These are phyloP conservation scores for Turritopsis dohrnii DNA, from an alignment of 30 jellyfish, hydroid and myxozoan species.

Conservation along the genomic window DNA sequence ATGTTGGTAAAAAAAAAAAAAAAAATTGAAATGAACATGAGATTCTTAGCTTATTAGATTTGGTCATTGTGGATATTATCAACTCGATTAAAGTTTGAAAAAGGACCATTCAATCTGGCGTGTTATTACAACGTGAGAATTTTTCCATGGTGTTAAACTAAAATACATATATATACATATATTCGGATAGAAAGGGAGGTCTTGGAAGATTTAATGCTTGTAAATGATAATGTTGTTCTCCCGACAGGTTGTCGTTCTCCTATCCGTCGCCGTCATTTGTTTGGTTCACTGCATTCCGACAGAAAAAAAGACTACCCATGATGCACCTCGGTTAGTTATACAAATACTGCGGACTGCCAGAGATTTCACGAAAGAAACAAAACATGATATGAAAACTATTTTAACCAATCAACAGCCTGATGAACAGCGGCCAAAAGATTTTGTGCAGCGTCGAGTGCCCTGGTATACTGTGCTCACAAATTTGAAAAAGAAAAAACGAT, in stretches of 20 bases:
- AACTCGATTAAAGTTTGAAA: background rate
- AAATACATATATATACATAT: too few relatives aligned
- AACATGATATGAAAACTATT: background rate
- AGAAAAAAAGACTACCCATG: background rate
- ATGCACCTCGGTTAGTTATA: background rate
- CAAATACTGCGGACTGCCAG: background rate
- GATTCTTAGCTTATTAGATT: background rate
- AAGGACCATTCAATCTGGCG: background rate
- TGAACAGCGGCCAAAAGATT: slow-evolving; percentile 8
- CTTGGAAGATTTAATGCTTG: background rate
- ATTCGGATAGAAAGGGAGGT: background rate
- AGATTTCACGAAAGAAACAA: background rate
- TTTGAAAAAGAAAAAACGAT: background rate
- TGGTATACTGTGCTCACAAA: background rate
- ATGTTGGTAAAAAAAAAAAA: too few relatives aligned
- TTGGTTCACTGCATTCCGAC: background rate
- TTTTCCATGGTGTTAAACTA: background rate
- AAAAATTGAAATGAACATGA: background rate
- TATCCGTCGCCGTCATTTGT: background rate
- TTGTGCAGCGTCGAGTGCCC: background rate
- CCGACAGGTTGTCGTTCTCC: background rate
- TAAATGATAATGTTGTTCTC: background rate
- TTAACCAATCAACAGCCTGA: background rate
- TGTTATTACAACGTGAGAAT: background rate
- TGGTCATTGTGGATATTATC: background rate